phyloP scores from a whole-genome alignment of 2,113 vertebrate genomes.

The Octodon degus region DNA sequence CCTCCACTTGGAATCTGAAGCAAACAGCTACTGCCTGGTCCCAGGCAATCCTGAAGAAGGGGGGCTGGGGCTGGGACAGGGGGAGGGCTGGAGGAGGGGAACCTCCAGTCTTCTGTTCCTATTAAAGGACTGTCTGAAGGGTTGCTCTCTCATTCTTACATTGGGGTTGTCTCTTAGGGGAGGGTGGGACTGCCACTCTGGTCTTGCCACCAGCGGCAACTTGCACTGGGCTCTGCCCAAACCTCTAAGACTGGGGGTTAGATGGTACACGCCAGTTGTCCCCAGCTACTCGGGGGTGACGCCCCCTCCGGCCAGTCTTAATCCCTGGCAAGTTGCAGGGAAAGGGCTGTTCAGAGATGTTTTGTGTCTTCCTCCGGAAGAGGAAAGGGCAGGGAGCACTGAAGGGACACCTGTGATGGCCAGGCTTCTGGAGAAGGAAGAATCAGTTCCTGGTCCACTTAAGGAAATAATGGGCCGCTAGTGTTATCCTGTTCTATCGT shows the following conservation, averaged over 20 bases:
- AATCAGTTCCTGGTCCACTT: background rate
- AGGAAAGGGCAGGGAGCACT: background rate
- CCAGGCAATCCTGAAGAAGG: background rate
- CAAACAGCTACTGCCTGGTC: background rate
- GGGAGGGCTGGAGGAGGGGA: background rate
- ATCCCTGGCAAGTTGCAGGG: too few relatives aligned
- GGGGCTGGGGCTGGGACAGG: fast-evolving
- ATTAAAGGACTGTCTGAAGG: conserved; percentile 74
- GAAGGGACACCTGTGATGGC: background rate
- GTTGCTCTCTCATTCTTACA: background rate
- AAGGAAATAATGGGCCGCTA: background rate
- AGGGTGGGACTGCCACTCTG: background rate
- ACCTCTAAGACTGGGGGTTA: background rate
- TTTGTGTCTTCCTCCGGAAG: background rate
- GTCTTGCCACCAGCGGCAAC: background rate
- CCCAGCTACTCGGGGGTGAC: background rate
- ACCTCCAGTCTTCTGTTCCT: background rate
- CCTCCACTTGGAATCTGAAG: background rate
- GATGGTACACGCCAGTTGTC: background rate
- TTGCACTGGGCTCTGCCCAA: background rate
- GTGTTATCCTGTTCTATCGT: background rate
- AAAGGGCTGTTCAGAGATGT: background rate
- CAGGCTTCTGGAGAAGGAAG: background rate
- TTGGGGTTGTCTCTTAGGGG: background rate
- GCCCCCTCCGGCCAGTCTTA: background rate